Percentiles rank a stretch among this genome's conserved stretches.
Conservation (phyloP, 2,888 invertebrate genomes). For the Torymus tubicola region DNA sequence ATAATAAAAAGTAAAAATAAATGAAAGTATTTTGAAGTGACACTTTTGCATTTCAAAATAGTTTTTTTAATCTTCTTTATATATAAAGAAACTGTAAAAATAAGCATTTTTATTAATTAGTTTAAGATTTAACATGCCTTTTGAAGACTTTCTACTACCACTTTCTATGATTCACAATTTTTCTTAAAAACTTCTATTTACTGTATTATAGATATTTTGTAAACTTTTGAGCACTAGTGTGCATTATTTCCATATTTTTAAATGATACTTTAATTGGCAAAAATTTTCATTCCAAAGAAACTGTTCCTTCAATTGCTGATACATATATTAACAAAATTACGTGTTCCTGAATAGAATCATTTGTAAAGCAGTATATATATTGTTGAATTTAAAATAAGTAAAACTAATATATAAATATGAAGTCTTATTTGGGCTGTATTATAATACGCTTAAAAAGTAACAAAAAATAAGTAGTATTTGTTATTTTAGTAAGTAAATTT, state of each 20-base stretch:
- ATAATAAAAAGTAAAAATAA: no score
- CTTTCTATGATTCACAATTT: no score
- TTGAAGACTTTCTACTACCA: no score
- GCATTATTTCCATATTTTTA: conserved; percentile 4
- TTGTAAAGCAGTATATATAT: conserved; percentile 19
- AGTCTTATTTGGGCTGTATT: no score
- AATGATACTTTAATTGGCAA: conserved; percentile 18
- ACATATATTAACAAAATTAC: conserved; percentile 4
- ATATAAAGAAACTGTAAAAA: no score
- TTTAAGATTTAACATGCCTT: no score
- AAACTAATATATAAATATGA: no score
- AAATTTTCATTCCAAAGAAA: conserved; percentile 40
- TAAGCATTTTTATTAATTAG: no score
- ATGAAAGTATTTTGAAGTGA: background rate
- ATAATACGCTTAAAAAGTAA: conserved; percentile 2
- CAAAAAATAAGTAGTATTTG: conserved; percentile 36
- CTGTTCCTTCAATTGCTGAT: conserved; percentile 28
- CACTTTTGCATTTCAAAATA: no score
- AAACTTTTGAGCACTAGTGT: conserved; percentile 15
- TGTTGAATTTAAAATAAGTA: background rate
- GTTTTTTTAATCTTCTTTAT: no score
- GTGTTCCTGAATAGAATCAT: background rate
- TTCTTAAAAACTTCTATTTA: background rate
- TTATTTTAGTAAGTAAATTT: conserved; percentile 26
- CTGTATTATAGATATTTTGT: background rate